phyloP scores from a whole-genome alignment of 2,888 invertebrate genomes.

The Willowsia nigromaculata region DNA sequence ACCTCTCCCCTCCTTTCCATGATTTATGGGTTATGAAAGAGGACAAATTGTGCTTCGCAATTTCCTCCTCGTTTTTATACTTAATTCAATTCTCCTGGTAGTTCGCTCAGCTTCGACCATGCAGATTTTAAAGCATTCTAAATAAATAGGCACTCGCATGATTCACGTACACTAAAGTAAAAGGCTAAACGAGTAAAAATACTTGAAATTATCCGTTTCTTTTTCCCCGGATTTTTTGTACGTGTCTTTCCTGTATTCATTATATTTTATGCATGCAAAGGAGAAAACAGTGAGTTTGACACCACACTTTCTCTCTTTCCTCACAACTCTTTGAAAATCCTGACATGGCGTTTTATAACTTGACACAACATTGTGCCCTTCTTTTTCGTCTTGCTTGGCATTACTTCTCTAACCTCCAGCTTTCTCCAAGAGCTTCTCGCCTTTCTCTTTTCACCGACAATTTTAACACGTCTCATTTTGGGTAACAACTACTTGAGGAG shows the following conservation, averaged over 20 bases:
- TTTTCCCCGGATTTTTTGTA: background rate
- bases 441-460: background rate
- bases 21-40: constrained; percentile 51
- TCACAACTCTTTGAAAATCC: background rate
- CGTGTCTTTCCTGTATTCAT: background rate
- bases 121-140: background rate
- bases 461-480: background rate
- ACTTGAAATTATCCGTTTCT: background rate
- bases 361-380: background rate
- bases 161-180: background rate
- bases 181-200: background rate
- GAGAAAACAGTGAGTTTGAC: background rate
- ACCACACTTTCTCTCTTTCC: background rate
- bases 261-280: constrained; percentile 36
- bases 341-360: constrained; percentile 1
- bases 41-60: constrained; percentile 57
- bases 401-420: no score
- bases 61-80: constrained; percentile 35
- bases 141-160: background rate
- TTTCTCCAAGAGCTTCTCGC: no score
- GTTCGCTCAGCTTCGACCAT: background rate
- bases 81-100: constrained; percentile 44
- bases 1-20: constrained; percentile 33
- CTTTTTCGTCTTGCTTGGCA: background rate
- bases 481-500: background rate